phyloP scores from a whole-genome alignment of 2,113 vertebrate genomes.

The Garra rufa region DNA sequence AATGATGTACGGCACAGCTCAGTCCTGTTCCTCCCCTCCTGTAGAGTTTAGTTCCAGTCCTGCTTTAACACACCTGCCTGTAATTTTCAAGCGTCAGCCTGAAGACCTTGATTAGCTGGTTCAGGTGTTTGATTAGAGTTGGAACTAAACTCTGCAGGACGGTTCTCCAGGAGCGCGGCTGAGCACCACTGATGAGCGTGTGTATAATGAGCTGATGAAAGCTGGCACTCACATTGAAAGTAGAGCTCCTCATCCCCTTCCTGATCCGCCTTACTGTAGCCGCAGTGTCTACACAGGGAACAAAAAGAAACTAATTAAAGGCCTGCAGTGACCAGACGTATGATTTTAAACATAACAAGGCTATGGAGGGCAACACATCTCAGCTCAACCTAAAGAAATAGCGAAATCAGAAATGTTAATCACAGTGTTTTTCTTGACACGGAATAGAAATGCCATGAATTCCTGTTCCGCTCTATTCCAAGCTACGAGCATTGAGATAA shows the following conservation, averaged over 20 bases:
- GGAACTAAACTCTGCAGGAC: constrained; percentile 22
- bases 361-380: neutral
- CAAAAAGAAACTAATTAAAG: constrained; percentile 45
- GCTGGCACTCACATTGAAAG: constrained; percentile 97
- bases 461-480: neutral
- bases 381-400: neutral
- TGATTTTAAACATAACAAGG: constrained; percentile 32
- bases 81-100: constrained; percentile 30
- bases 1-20: neutral
- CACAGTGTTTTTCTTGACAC: neutral
- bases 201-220: constrained; percentile 63
- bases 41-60: constrained; percentile 13
- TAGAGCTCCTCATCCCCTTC: constrained; percentile 99
- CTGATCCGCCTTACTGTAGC: constrained; percentile 98
- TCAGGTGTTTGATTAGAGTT: constrained; percentile 44
- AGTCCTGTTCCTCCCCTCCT: neutral
- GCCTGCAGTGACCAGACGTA: neutral
- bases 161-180: neutral
- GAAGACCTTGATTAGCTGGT: constrained; percentile 37
- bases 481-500: neutral
- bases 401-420: neutral
- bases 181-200: constrained; percentile 31
- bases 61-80: constrained; percentile 35
- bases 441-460: constrained; percentile 20
- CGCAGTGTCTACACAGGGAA: constrained; percentile 85